These are phyloP conservation scores for Cichladusa arquata DNA, from an alignment of 2,113 vertebrate genomes.

Conservation along the genomic window DNA sequence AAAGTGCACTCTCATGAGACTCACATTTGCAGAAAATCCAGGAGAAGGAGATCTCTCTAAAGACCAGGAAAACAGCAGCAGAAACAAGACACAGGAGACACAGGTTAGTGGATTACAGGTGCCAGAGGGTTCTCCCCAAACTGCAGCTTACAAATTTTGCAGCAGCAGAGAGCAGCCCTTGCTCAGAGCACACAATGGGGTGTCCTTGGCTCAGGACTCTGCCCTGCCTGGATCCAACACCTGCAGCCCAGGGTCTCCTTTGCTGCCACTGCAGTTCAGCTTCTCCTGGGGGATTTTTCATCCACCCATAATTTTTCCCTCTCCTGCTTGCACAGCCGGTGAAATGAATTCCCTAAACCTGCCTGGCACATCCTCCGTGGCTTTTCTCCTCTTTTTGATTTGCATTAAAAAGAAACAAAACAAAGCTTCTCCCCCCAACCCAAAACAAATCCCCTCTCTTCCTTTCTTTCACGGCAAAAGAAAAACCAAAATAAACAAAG, in stretches of 20 bases:
- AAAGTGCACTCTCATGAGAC: rapidly evolving
- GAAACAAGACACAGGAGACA: neutral
- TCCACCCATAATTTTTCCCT: neutral
- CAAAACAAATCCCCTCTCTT: neutral
- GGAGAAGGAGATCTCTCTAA: neutral
- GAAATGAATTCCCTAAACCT: neutral
- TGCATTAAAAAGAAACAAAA: neutral
- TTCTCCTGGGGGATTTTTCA: neutral
- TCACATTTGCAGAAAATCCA: neutral
- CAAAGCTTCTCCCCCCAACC: neutral
- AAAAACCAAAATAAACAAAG: constrained; percentile 38
- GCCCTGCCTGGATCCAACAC: neutral
- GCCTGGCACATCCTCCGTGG: neutral
- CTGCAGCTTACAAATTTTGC: neutral
- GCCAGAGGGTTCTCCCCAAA: neutral
- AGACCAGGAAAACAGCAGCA: neutral
- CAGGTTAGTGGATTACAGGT: neutral
- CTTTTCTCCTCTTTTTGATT: constrained; percentile 1
- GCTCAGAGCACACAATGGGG: neutral
- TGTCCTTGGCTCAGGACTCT: neutral
- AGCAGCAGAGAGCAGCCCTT: neutral
- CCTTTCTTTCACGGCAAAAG: neutral
- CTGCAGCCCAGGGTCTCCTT: neutral
- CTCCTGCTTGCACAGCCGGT: neutral
- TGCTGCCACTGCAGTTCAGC: neutral